Percentiles rank a stretch among this genome's conserved stretches.
These are phyloP conservation scores for Cygnus olor DNA, from an alignment of 2,797 vertebrate genomes.

Conservation along the genomic window DNA sequence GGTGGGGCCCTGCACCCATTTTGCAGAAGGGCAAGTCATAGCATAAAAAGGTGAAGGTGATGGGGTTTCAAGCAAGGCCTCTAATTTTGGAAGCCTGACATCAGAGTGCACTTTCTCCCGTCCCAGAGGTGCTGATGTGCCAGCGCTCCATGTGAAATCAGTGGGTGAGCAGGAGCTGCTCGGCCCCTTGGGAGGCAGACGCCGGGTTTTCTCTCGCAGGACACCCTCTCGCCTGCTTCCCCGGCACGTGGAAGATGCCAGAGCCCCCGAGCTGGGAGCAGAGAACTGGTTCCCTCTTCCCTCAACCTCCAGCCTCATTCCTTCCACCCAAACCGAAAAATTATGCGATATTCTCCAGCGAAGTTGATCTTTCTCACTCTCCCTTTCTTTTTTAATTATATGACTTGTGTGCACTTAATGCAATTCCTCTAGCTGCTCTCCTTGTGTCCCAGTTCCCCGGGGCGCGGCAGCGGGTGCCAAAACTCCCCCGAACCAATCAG, in stretches of 20 bases:
- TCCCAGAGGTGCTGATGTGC: not conserved
- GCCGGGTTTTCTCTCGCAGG: not conserved
- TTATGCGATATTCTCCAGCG: not conserved
- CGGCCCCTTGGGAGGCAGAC: not conserved
- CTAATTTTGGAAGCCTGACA: slow-evolving; percentile 42
- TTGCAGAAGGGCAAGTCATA: slow-evolving; percentile 2
- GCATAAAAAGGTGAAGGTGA: not conserved
- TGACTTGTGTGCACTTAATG: not conserved
- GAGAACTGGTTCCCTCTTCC: not conserved
- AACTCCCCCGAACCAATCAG: not conserved
- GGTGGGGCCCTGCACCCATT: slow-evolving; percentile 22
- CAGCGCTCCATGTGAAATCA: not conserved
- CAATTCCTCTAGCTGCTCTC: slow-evolving; percentile 40
- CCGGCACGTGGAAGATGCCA: accelerated
- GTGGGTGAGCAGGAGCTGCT: slow-evolving; percentile 7
- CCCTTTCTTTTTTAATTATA: not conserved
- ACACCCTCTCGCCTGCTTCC: not conserved
- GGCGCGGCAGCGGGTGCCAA: not conserved
- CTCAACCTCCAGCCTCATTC: not conserved
- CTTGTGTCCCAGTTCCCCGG: slow-evolving; percentile 18
- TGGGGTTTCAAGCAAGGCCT: slow-evolving; percentile 4
- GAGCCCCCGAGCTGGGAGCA: accelerated
- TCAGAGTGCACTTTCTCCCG: not conserved
- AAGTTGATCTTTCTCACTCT: slow-evolving; percentile 3
- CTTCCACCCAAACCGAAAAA: not conserved